Evolutionary conservation across 2,888 invertebrate genomes (phyloP), one percentile per base, ranked within the genome.

Genomic region (Gari tellinella): DNA sequence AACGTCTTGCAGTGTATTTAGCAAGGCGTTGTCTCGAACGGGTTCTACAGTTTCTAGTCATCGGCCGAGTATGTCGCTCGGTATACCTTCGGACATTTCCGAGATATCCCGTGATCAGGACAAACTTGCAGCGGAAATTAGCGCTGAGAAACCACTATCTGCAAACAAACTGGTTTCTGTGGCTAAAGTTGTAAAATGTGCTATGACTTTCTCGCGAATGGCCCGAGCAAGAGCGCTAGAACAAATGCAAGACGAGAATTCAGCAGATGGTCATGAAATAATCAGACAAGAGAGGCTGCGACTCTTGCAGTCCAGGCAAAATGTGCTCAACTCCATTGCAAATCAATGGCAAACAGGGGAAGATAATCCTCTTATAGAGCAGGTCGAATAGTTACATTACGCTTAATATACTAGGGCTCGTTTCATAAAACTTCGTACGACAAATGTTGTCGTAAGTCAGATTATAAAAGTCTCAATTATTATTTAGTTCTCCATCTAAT

Each of bases 211-310:
- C 61, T 83, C 83, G 15, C 72, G 77, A 64, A 62, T 68, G 10
- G 83, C 81, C 8, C 69, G 83, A 19, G 74, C 77, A 19, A 58
- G 80, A 19, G 79, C 77, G 5, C 63, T 83, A 2, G 49, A 55
- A 15, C 76, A 80, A 61, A 79, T 83, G 55, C 79, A 82, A 19
- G 79, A 81, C 40, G 83, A 83, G 56, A 81, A 83, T 45, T 80
- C 75, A 48, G 55, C 80, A 2, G 83, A 83, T 41, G 53, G 72
- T 17, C 72, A 75, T 37, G 80, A 83, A 63, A 57, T 81, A 25
- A 77, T 83, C 19, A 55, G 80, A 25, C 79, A 80, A 58, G 83
- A 83, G 52, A 60, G 80, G 38, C 40, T 83, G 12, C 40, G 83
- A 41, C 63, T 72, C 26, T 51, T 82, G 10, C 79, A 83, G 10